Evolutionary conservation across 2,888 invertebrate species (phyloP), one percentile per base, ranked within the genome.

Genomic region (Leptura quadrifasciata): DNA sequence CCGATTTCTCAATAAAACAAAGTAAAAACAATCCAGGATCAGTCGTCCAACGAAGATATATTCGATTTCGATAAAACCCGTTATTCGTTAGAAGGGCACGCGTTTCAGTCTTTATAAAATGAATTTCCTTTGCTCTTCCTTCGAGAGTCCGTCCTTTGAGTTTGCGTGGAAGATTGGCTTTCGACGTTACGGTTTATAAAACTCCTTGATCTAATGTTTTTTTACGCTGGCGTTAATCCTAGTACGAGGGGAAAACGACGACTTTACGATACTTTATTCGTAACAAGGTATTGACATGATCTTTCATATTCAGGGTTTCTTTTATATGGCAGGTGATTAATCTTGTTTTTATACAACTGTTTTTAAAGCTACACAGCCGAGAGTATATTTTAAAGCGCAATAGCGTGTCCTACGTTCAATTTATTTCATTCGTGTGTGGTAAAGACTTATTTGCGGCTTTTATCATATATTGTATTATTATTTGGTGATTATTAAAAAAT

Each of bases 21-120:
- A 47, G 47, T 47, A 47, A 15, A 47, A 47, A 47, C 47, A 47
- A 8, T 35, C 35, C 8, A 35, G 35, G 35, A 35, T 35, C 35
- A 35, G 47, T 47, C 47, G 47, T 47, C 47, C 47, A 47, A 47
- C 47, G 47, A 47, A 47, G 47, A 47, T 47, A 47, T 47, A 47
- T 47, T 47, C 47, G 47, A 47, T 47, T 47, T 4, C 47, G 15
- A 47, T 47, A 15, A 47, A 47, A 47, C 15, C 47, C 47, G 47
- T 47, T 47, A 47, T 47, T 47, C 47, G 15, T 47, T 47, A 47
- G 47, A 47, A 47, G 47, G 12, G 15, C 47, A 47, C 47, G 47
- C 47, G 47, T 15, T 15, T 15, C 47, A 47, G 47, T 47, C 47
- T 15, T 47, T 47, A 47, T 10, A 47, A 47, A 47, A 47, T 47